Conservation (phyloP, 2,797 vertebrate species). For the Phylloscopus collybita region DNA sequence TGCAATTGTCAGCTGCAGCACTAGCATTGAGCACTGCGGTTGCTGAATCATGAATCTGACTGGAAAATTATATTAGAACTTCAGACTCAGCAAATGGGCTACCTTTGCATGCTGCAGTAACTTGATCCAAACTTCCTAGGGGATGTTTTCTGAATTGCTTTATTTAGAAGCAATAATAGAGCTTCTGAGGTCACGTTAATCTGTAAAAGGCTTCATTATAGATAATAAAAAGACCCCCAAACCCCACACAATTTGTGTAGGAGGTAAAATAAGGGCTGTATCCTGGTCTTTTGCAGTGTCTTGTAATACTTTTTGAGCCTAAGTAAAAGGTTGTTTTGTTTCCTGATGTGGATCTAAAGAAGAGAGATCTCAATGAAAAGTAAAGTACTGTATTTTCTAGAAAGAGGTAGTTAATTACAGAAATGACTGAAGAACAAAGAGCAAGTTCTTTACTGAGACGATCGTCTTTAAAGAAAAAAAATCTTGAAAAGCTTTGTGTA, state of each 20-base stretch:
- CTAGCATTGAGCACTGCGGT: constrained; percentile 38
- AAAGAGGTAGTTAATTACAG: neutral
- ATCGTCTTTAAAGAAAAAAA: neutral
- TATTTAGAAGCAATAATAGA: constrained; percentile 35
- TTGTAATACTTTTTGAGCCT: neutral
- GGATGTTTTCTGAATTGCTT: constrained; percentile 31
- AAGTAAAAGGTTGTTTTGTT: neutral
- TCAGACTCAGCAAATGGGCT: constrained; percentile 72
- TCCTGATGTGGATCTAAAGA: neutral
- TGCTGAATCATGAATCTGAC: constrained; percentile 77
- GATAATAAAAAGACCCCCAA: neutral
- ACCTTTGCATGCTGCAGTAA: constrained; percentile 62
- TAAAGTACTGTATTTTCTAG: neutral
- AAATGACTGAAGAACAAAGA: neutral
- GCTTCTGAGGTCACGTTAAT: constrained; percentile 52
- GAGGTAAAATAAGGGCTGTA: neutral
- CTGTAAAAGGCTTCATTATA: neutral
- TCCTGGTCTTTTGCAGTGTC: neutral
- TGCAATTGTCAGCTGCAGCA: constrained; percentile 62
- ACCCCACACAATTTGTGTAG: neutral
- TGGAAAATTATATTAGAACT: constrained; percentile 59
- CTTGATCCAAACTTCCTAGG: constrained; percentile 53
- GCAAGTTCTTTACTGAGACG: neutral
- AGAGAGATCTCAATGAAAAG: neutral
- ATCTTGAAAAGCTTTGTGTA: neutral